Base-by-base conservation (phyloP, 1,140 invertebrate species). In the Ectropis grisescens region DNA sequence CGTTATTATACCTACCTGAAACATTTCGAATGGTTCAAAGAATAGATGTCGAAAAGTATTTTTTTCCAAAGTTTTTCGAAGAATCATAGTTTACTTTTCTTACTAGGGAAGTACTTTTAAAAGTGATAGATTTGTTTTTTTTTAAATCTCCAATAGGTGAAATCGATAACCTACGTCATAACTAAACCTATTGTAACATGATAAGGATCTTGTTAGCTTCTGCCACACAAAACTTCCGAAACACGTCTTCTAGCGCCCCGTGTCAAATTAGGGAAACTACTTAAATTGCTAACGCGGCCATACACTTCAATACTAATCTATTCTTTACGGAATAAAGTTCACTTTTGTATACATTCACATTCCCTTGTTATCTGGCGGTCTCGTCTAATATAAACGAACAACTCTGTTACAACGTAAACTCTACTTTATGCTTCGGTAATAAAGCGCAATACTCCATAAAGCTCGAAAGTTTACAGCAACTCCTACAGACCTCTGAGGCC, bases 251-350 rank as follows among this genome's bases (percentile, higher is more conserved):
- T 64, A 72, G 60, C 66, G 60, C 59, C 59, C 39, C 54, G 67
- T 65, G 70, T 70, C 66, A 64, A 66, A 70, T 70, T 75, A 61
- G 55, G 57, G 60, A 74, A 75, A 74, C 66, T 59, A 52, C 49
- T 70, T 69, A 60, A 66, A n/a, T n/a, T 65, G 51, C 47, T 40
- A 53, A 37, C 36, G 52, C 41, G 45, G 45, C 37, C 37, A 15
- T 28, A 28, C 15, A 15, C 29, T 31, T 9, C 22, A 25, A 40
- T 46, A 30, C 29, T 13, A 38, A 50, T 39, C 33, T 55, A 6
- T 51, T 52, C 28, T 12, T 9, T 42, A 47, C 25, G 1, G 0
- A 11, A 48, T 67, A 72, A 27, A 37, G 37, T 14, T 37, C 33
- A 61, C 42, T 60, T 67, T 57, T 25, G 36, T 33, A 30, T 38